These are phyloP conservation scores for Spheniscus mendiculus DNA, from an alignment of 2,113 vertebrate genomes.

Conservation along the genomic window DNA sequence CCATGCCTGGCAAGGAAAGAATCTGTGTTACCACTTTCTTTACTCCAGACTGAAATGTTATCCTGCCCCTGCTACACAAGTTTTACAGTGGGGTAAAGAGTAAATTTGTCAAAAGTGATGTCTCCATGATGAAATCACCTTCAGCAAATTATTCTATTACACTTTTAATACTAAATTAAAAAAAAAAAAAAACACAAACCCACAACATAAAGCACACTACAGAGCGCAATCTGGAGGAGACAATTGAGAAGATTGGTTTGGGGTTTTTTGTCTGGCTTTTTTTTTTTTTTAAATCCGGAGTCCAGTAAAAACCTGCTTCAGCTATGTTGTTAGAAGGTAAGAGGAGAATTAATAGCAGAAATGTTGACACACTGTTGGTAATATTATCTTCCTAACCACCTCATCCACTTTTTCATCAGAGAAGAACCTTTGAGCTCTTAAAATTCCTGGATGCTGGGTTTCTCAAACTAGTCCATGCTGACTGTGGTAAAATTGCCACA, in stretches of 20 bases:
- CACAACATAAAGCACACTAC: background rate
- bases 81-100: background rate
- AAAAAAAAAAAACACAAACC: background rate
- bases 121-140: background rate
- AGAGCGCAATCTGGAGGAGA: background rate
- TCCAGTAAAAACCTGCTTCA: background rate
- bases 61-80: background rate
- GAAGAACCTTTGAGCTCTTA: background rate
- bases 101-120: background rate
- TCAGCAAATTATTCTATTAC: background rate
- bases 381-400: background rate
- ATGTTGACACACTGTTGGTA: background rate
- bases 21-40: background rate
- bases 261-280: rapidly evolving
- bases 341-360: background rate
- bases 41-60: background rate
- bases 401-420: background rate
- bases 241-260: background rate
- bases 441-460: background rate
- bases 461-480: background rate
- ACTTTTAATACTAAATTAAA: background rate
- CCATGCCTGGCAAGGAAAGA: background rate
- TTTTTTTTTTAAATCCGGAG: background rate
- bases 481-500: background rate
- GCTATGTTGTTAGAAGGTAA: background rate